These are phyloP conservation scores for Anguilla megastoma DNA, from an alignment of 2,797 vertebrate genomes.

Conservation along the genomic window DNA sequence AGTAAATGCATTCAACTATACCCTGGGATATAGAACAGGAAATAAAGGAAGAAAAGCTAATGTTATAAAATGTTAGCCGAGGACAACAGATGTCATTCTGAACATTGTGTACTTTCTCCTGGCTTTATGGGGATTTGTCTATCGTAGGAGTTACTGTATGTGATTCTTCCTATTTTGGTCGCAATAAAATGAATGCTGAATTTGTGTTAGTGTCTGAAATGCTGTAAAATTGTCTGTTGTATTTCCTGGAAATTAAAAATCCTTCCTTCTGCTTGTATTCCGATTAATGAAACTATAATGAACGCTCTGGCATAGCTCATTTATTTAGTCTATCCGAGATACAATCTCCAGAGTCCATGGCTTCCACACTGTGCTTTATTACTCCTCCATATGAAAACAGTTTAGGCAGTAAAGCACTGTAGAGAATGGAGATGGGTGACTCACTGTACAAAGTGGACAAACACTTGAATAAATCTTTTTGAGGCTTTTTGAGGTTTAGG, in stretches of 20 bases:
- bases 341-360: slow-evolving; percentile 38
- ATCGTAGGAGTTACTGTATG: neutral
- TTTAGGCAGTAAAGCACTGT: slow-evolving; percentile 59
- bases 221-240: slow-evolving; percentile 17
- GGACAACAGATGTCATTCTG: neutral
- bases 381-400: slow-evolving; percentile 55
- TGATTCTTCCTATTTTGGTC: neutral
- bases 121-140: neutral
- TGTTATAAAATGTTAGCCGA: neutral
- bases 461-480: slow-evolving; percentile 3
- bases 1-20: neutral
- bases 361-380: slow-evolving; percentile 45
- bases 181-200: neutral
- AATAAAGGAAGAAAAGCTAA: neutral
- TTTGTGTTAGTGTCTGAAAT: neutral
- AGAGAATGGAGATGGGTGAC: slow-evolving; percentile 65
- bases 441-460: slow-evolving; percentile 28
- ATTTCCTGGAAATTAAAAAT: slow-evolving; percentile 27
- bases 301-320: slow-evolving; percentile 46
- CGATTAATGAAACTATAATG: slow-evolving; percentile 35
- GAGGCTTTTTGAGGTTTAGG: neutral
- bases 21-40: neutral
- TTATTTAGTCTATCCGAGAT: slow-evolving; percentile 41
- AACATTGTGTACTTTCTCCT: neutral
- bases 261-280: slow-evolving; percentile 7